These are phyloP conservation scores for Stegastes partitus DNA, from an alignment of 2,113 vertebrate genomes.

Conservation along the genomic window DNA sequence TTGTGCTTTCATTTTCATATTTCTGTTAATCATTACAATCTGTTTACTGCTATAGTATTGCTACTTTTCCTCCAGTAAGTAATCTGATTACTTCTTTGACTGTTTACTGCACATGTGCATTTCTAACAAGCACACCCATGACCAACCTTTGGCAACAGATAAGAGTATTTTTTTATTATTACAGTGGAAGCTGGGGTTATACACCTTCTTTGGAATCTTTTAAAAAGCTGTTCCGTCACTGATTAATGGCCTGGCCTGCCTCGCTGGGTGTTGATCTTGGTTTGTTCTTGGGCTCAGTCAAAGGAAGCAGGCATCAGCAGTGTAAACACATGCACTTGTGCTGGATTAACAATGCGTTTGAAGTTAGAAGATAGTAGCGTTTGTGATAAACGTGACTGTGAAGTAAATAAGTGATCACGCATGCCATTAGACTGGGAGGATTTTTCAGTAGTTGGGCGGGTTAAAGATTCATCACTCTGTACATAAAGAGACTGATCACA, in stretches of 20 bases:
- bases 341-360: not conserved
- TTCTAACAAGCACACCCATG: not conserved
- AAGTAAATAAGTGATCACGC: constrained; percentile 29
- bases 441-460: constrained; percentile 50
- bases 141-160: not conserved
- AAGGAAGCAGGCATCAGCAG: not conserved
- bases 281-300: not conserved
- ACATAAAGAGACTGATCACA: constrained; percentile 57
- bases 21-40: no score
- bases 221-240: not conserved
- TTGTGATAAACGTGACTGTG: not conserved
- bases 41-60: no score
- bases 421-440: constrained; percentile 11
- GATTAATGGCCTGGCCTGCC: not conserved
- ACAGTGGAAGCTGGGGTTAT: not conserved
- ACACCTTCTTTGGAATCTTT: not conserved
- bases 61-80: not conserved
- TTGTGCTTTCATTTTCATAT: no score
- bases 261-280: not conserved
- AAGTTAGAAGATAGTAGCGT: not conserved
- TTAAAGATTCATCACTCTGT: constrained; percentile 77
- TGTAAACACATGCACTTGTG: constrained; percentile 14
- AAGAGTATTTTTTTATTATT: not conserved
- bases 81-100: not conserved
- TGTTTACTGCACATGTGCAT: not conserved